Conservation (phyloP, 2,113 vertebrate species). For the Synchiropus splendidus region DNA sequence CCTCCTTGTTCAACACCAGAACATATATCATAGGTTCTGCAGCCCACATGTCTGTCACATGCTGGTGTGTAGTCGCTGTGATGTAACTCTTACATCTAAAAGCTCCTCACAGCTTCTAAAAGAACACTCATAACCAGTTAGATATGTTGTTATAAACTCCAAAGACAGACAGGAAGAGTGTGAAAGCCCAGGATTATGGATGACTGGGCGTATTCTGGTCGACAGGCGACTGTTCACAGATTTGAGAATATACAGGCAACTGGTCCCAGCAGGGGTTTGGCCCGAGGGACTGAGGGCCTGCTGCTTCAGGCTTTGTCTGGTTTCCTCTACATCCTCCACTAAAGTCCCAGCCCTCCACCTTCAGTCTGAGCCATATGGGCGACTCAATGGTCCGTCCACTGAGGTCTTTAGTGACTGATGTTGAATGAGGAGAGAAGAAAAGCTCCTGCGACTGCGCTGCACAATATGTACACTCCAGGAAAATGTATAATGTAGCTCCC, state of each 20-base stretch:
- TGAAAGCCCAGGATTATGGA: constrained; percentile 42
- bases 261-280: constrained; percentile 44
- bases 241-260: constrained; percentile 46
- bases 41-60: too few relatives aligned
- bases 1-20: too few relatives aligned
- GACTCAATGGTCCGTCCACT: constrained; percentile 46
- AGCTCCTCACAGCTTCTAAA: too few relatives aligned
- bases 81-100: too few relatives aligned
- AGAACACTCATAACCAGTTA: too few relatives aligned
- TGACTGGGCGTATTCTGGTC: constrained; percentile 52
- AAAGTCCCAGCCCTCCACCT: constrained; percentile 37
- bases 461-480: too few relatives aligned
- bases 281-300: constrained; percentile 37
- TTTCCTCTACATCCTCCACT: constrained; percentile 41
- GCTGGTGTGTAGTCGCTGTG: too few relatives aligned
- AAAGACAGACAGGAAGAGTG: constrained; percentile 28
- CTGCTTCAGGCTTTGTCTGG: constrained; percentile 54
- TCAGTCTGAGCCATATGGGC: constrained; percentile 46
- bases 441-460: neutral
- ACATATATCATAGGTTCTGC: too few relatives aligned
- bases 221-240: constrained; percentile 42
- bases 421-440: constrained; percentile 31
- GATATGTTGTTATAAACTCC: too few relatives aligned
- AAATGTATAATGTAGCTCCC: too few relatives aligned
- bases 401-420: constrained; percentile 35